Evolutionary conservation across 2,888 invertebrate genomes (phyloP).

Genomic region (Lithophane leautieri): DNA sequence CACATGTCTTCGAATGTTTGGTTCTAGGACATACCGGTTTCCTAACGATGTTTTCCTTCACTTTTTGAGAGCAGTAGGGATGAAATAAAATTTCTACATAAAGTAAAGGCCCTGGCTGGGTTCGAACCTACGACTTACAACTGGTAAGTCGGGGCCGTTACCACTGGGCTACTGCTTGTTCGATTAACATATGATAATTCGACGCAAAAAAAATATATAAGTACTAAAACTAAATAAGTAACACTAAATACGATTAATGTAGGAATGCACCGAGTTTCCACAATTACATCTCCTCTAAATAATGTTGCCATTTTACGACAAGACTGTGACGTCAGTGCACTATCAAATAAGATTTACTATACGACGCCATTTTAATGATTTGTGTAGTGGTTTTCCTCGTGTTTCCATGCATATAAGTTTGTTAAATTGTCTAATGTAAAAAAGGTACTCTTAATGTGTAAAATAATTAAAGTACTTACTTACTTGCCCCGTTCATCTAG

Average conservation of each 20-base stretch:
- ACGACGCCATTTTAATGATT: slow-evolving; percentile 67
- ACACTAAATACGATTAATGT: slow-evolving; percentile 16
- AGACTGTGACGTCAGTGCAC: slow-evolving; percentile 67
- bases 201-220: too few species aligned
- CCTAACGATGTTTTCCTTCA: background rate
- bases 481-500: too few species aligned
- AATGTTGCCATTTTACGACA: slow-evolving; percentile 60
- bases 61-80: background rate
- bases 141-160: background rate
- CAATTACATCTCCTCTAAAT: slow-evolving; percentile 45
- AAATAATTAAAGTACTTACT: background rate
- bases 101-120: background rate
- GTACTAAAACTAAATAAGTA: slow-evolving; percentile 15
- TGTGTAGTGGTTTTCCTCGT: slow-evolving; percentile 75
- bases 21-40: background rate
- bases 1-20: background rate
- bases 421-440: slow-evolving; percentile 17
- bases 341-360: slow-evolving; percentile 72
- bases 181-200: background rate
- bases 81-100: background rate
- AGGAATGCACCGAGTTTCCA: slow-evolving; percentile 29
- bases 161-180: background rate
- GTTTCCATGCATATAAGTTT: slow-evolving; percentile 29
- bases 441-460: background rate
- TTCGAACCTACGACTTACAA: background rate